Conservation (phyloP, 2,888 invertebrate species). For the Globia sparganii region DNA sequence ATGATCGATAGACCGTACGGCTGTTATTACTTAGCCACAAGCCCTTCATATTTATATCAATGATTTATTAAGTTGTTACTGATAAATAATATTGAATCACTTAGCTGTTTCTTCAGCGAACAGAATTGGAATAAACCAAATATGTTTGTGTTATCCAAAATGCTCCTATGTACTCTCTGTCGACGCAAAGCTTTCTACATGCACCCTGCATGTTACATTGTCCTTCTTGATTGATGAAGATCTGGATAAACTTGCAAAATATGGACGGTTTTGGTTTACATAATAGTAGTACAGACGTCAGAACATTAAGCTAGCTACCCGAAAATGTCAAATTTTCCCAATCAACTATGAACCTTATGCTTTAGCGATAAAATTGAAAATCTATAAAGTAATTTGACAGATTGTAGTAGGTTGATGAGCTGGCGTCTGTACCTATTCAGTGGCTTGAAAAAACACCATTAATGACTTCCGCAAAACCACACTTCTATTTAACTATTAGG, state of each 20-base stretch:
- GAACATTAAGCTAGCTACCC: no score
- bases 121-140: not conserved
- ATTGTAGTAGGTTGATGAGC: no score
- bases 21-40: no score
- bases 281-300: not conserved
- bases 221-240: not conserved
- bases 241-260: slow-evolving; percentile 15
- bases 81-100: slow-evolving; percentile 16
- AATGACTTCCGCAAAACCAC: slow-evolving; percentile 1
- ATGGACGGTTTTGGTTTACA: not conserved
- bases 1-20: no score
- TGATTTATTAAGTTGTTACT: no score
- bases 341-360: no score
- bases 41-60: not conserved
- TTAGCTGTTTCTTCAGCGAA: not conserved
- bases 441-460: not conserved
- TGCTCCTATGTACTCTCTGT: not conserved
- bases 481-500: not conserved
- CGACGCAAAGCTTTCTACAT: not conserved
- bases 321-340: no score
- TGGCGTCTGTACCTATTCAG: not conserved
- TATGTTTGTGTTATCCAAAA: not conserved
- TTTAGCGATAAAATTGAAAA: no score
- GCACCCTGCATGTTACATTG: not conserved
- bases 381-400: no score